Conservation (phyloP, 2,113 vertebrate species). For the Siphamia tubifer region DNA sequence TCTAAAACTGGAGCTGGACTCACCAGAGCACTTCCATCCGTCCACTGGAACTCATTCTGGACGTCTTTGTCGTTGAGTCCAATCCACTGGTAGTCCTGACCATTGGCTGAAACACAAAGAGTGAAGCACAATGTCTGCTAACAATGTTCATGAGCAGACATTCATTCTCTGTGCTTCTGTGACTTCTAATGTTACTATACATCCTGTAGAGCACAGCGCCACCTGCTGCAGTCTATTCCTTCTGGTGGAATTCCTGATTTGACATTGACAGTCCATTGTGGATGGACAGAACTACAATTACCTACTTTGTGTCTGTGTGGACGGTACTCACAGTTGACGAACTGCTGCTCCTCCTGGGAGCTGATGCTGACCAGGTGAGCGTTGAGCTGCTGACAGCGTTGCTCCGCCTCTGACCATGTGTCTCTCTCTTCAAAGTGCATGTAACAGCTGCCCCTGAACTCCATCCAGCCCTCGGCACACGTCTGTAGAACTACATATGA, state of each 20-base stretch:
- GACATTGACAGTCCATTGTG: no score
- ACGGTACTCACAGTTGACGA: conserved; percentile 90
- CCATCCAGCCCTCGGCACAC: conserved; percentile 90
- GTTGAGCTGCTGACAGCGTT: conserved; percentile 84
- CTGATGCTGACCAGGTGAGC: conserved; percentile 92
- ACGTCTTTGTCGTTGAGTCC: conserved; percentile 91
- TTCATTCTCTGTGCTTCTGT: no score
- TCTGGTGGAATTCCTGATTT: no score
- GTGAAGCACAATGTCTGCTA: no score
- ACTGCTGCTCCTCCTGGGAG: conserved; percentile 91
- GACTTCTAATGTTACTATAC: no score
- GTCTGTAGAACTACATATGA: conserved; percentile 76
- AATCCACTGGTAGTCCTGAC: conserved; percentile 94
- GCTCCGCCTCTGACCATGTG: conserved; percentile 91
- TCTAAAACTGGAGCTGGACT: no score
- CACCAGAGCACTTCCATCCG: conserved; percentile 88
- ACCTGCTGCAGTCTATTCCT: no score
- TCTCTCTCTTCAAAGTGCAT: conserved; percentile 85
- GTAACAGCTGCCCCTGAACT: conserved; percentile 94
- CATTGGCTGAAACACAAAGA: conserved; percentile 82
- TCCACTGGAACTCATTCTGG: conserved; percentile 93
- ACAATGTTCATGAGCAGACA: no score
- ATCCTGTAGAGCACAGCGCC: no score
- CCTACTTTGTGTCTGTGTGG: no score
- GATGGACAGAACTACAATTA: no score